Conservation (phyloP, 1,140 invertebrate species). For the Metopolophium dirhodum region DNA sequence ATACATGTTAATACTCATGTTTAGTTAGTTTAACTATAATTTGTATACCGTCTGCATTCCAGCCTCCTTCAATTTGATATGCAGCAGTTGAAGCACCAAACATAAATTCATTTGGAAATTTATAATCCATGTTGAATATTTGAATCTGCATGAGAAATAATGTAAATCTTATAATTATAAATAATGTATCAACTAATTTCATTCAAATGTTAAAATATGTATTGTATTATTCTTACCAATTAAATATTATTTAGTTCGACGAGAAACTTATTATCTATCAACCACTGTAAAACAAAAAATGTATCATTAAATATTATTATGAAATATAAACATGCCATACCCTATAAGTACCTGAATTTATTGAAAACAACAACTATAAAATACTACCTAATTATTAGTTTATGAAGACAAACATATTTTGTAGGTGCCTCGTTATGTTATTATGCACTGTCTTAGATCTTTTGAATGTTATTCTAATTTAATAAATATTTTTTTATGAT, state of each 20-base stretch:
- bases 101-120: constrained; percentile 66
- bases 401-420: neutral
- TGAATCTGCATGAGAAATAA: neutral
- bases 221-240: neutral
- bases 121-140: neutral
- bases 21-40: neutral
- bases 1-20: neutral
- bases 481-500: neutral
- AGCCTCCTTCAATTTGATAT: constrained; percentile 77
- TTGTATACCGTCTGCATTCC: constrained; percentile 70
- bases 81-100: constrained; percentile 67
- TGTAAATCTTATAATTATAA: neutral
- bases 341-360: too few relatives aligned
- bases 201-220: neutral
- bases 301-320: neutral
- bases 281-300: neutral
- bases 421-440: neutral
- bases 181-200: neutral
- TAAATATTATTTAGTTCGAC: neutral
- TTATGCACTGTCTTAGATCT: neutral
- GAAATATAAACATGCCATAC: neutral
- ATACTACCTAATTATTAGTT: neutral
- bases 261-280: neutral
- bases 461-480: neutral
- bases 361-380: too few relatives aligned